phyloP scores from a whole-genome alignment of 2,888 invertebrate genomes.

The Siphonodentalium dalli region DNA sequence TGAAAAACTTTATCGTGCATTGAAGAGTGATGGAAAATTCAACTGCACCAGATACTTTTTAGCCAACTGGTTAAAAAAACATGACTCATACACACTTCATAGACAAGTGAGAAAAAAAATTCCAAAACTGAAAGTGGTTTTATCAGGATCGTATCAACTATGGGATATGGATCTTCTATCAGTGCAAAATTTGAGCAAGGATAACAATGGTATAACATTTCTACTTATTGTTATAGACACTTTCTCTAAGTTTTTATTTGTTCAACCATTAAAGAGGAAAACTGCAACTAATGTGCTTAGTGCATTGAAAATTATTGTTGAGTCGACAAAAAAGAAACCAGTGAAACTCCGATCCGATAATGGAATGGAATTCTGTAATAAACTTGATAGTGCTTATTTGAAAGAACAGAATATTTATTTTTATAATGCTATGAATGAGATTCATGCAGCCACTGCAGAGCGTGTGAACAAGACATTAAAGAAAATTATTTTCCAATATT shows the following conservation, averaged over 20 bases:
- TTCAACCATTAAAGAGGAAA: constrained; percentile 10
- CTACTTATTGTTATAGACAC: constrained; percentile 17
- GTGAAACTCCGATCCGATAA: constrained; percentile 7
- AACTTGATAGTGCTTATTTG: too few species aligned
- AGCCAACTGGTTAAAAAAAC: constrained; percentile 18
- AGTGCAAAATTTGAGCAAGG: constrained; percentile 7
- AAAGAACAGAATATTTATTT: constrained; percentile 6
- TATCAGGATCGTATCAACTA: constrained; percentile 4
- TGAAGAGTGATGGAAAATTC: too few species aligned
- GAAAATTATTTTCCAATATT: constrained; percentile 1
- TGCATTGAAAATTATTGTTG: constrained; percentile 10
- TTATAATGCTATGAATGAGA: constrained; percentile 13
- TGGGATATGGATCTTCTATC: constrained; percentile 8
- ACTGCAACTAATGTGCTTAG: constrained; percentile 11
- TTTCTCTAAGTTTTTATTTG: constrained; percentile 1
- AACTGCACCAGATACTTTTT: too few species aligned
- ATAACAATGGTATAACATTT: constrained; percentile 12
- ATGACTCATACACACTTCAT: constrained; percentile 17
- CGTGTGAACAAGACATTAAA: constrained; percentile 12
- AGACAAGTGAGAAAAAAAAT: constrained; percentile 15
- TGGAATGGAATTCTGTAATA: constrained; percentile 12
- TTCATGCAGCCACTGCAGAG: constrained; percentile 12
- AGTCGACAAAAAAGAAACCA: constrained; percentile 9
- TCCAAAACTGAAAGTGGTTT: constrained; percentile 11
- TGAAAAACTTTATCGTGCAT: too few species aligned